A percentile compares a stretch with the other conserved stretches of the same genome.
These are phyloP conservation scores for Chrysochloris asiatica DNA, from an alignment of 2,113 vertebrate genomes.

Conservation along the genomic window DNA sequence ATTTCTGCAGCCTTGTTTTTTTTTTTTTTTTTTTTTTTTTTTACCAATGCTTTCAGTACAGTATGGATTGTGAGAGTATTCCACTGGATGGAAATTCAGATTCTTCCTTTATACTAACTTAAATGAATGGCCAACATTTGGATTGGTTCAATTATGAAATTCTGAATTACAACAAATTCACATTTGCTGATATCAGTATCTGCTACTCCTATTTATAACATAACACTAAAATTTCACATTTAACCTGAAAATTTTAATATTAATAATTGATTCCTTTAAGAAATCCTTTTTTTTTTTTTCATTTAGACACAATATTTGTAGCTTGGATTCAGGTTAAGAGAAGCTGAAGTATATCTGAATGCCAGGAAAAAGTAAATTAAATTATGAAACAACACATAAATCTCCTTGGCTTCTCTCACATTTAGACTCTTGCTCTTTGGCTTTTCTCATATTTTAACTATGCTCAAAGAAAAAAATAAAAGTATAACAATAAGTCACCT, in stretches of 20 bases:
- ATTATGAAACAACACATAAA: background rate
- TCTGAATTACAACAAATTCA: background rate
- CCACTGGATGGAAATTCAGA: background rate
- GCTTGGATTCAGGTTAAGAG: background rate
- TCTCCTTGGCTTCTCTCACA: background rate
- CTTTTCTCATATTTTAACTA: background rate
- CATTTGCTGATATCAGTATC: background rate
- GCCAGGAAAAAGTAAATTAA: background rate
- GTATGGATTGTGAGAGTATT: too few relatives aligned
- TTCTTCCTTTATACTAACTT: conserved; percentile 1
- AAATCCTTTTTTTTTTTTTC: background rate
- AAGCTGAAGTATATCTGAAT: background rate
- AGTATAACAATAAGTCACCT: background rate
- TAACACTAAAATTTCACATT: background rate
- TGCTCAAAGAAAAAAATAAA: background rate
- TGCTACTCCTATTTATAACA: background rate
- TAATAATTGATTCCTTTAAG: background rate
- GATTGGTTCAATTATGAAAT: background rate
- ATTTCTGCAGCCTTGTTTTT: too few relatives aligned
- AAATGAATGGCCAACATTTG: background rate
- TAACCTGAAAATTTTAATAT: background rate
- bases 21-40: too few relatives aligned
- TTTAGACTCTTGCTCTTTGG: background rate
- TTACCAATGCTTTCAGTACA: too few relatives aligned
- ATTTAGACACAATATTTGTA: background rate